Conservation (phyloP, 35 echinoderm and acorn worm genomes). For the Lytechinus variegatus region DNA sequence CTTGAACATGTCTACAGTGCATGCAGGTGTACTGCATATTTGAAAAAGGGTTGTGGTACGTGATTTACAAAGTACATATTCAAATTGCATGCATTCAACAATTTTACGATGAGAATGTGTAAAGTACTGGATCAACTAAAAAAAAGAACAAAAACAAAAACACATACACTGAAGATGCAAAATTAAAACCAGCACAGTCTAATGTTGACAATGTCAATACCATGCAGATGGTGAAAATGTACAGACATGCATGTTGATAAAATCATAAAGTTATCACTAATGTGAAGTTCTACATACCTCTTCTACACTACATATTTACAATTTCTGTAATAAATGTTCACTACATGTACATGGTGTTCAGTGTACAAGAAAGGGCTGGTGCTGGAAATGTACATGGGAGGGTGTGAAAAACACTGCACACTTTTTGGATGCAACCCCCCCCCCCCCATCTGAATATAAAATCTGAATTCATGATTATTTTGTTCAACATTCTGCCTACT, state of each 20-base stretch:
- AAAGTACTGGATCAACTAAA: neutral
- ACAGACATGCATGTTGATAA: neutral
- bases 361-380: neutral
- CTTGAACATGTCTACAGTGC: too few relatives aligned
- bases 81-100: neutral
- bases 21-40: too few relatives aligned
- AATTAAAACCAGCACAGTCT: neutral
- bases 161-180: neutral
- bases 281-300: neutral
- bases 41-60: too few relatives aligned
- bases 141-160: neutral
- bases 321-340: neutral
- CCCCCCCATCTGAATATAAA: too few relatives aligned
- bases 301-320: neutral
- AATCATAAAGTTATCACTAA: neutral
- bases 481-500: too few relatives aligned
- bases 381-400: neutral
- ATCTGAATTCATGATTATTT: too few relatives aligned
- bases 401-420: neutral
- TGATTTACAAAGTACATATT: neutral
- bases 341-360: neutral
- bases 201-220: neutral
- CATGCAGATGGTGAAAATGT: neutral
- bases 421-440: too few relatives aligned
- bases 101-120: neutral